Base-by-base conservation (phyloP, 1,140 invertebrate genomes). In the Sarcophaga bullata region DNA sequence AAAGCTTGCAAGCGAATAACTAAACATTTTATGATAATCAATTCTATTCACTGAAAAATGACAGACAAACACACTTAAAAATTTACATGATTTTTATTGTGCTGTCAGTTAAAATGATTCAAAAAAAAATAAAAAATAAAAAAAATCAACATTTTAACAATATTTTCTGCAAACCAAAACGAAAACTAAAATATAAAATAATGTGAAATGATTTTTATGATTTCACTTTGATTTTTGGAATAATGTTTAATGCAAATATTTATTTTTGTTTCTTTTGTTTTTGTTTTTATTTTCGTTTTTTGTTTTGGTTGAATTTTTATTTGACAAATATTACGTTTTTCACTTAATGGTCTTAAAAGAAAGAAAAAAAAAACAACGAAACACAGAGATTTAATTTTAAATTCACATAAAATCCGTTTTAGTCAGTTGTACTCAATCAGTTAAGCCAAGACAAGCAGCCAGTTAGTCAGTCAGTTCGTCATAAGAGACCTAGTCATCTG, bases 271-370 rank as follows among this genome's bases (percentile, higher is more conserved):
- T 37, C n/a, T 9, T 62, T 11, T 62, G 15, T 62, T 62, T 19
- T 68, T 68, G 17, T 68, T 19, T 37, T 37, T 37, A 2, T 1
- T 37, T 37, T 1, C 1, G 4, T 37, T 37, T 37, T 37, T 68
- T 68, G 17, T 37, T 37, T 37, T 68, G 19, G 17, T 25, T 68
- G 17, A 68, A 17, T 68, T 68, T 68, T 19, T 58, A 68, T 17
- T 68, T 68, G 62, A 25, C 62, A 68, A 68, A 68, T 68, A 68
- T 68, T 68, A 19, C 25, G 25, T 68, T 68, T 25, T 68, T 19
- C 62, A n/a, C n/a, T 68, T 68, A 68, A 68, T 68, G 62, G 62
- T 68, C 62, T 68, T 68, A 68, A 25, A 19, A 68, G 19, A 68
- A n/a, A n/a, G n/a, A n/a, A n/a, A n/a, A n/a, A n/a, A n/a, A 10